Base-by-base conservation (phyloP, 1,140 invertebrate genomes). In the Hyles vespertilio region DNA sequence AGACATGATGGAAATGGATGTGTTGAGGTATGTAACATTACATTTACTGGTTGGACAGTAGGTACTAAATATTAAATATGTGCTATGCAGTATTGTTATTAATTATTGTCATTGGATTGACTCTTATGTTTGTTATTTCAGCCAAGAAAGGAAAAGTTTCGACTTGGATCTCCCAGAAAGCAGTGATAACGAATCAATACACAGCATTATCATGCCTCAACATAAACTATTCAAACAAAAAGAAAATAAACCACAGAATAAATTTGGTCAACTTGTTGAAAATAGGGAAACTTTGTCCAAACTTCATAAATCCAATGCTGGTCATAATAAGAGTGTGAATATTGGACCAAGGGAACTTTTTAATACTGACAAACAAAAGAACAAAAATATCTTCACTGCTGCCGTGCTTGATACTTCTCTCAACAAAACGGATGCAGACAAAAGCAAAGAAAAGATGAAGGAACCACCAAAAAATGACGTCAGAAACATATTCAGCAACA, bases 141-240 rank as follows among this genome's bases (percentile, higher is more conserved):
- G 85, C 57, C 83, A 86, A 70, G 79, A 80, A 66, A 83, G 83
- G 11, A 72, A 78, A 51, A 75, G 78, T 12, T 67, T 69, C 43
- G 67, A 73, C n/a, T 6, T 82, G 32, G 74, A 86, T 58, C 49
- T 84, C 46, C 84, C 81, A 59, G 82, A 89, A 6, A 89, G 80
- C 57, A 87, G 84, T 69, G 84, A 84, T 56, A 72, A 67, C 60
- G 86, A 89, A 67, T 86, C 84, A 47, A 84, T 89, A 7, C 68
- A 56, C 10, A 89, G 86, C 54, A 86, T 89, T 56, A 73, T 86
- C 3, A 71, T 87, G 9, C 80, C 81, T 50, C 78, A 88, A 59
- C 57, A 73, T 12, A 83, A 74, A 55, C 51, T 89, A 0, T 87
- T 89, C 51, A 71, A 69, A 48, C 68, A 81, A 56, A 85, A 86